Conservation (phyloP, 1,140 invertebrate genomes). For the Pseudomyrmex dendroicus region DNA sequence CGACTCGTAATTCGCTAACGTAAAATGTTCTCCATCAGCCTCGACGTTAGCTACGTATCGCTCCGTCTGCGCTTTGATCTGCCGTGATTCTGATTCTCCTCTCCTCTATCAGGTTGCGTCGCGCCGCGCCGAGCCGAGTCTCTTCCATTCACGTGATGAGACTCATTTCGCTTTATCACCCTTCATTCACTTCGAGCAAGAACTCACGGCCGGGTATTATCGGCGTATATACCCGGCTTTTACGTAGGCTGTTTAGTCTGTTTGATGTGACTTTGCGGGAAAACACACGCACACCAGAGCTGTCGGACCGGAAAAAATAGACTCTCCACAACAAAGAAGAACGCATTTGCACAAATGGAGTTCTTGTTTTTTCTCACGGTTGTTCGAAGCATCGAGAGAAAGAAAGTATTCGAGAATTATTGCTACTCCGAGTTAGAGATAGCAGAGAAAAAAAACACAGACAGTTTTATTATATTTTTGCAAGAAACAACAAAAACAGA, state of each 20-base stretch:
- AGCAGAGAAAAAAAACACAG: neutral
- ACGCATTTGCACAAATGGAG: slow-evolving; percentile 17
- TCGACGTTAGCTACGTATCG: slow-evolving; percentile 43
- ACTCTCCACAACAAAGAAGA: neutral
- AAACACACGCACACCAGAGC: neutral
- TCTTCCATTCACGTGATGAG: slow-evolving; percentile 69
- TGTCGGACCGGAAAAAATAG: slow-evolving; percentile 13
- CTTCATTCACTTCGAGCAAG: slow-evolving; percentile 42
- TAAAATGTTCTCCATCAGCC: slow-evolving; percentile 57
- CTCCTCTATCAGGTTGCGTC: slow-evolving; percentile 52
- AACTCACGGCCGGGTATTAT: slow-evolving; percentile 50
- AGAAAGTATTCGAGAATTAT: neutral
- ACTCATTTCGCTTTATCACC: slow-evolving; percentile 71
- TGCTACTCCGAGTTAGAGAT: neutral
- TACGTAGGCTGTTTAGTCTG: slow-evolving; percentile 39
- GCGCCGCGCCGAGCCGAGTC: slow-evolving; percentile 12
- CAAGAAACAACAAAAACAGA: neutral
- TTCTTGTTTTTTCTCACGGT: neutral
- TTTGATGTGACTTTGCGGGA: slow-evolving; percentile 25
- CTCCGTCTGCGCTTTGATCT: slow-evolving; percentile 62
- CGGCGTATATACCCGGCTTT: slow-evolving; percentile 48
- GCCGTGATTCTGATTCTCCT: slow-evolving; percentile 62
- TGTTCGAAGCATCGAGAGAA: neutral
- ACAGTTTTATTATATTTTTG: neutral
- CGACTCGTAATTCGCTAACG: slow-evolving; percentile 44